Evolutionary conservation across 2,113 vertebrate species (phyloP).

Genomic region (human): DNA sequence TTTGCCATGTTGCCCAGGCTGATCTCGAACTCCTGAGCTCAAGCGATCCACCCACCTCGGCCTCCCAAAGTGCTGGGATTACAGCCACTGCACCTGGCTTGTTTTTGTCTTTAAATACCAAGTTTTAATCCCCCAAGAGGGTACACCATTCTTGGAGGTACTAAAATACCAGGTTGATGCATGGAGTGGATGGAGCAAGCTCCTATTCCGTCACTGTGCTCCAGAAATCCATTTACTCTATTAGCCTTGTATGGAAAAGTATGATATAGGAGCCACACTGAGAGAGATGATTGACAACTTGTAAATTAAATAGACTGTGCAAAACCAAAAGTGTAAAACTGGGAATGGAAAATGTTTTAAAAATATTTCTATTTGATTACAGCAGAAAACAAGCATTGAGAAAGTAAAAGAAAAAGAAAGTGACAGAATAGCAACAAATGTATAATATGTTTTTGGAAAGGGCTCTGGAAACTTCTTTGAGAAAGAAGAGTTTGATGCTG

Average conservation of each 20-base stretch:
- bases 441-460: not conserved
- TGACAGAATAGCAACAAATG: not conserved
- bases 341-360: not conserved
- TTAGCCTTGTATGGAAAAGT: not conserved
- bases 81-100: no score
- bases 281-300: not conserved
- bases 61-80: no score
- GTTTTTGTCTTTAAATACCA: not conserved
- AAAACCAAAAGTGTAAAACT: constrained; percentile 10
- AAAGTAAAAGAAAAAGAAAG: not conserved
- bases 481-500: not conserved
- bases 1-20: not conserved
- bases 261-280: not conserved
- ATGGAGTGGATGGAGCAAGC: not conserved
- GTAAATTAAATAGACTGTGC: not conserved
- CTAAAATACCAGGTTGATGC: not conserved
- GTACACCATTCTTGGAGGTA: not conserved
- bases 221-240: not conserved
- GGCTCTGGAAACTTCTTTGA: not conserved
- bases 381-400: not conserved
- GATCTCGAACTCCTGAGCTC: no score
- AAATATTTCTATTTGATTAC: not conserved
- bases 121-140: not conserved
- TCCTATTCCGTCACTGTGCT: not conserved
- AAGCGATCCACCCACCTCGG: no score